Percentiles rank a stretch among this genome's conserved stretches.
These are phyloP conservation scores for Fissipunctia ypsillon DNA, from an alignment of 2,888 invertebrate species.

Conservation along the genomic window DNA sequence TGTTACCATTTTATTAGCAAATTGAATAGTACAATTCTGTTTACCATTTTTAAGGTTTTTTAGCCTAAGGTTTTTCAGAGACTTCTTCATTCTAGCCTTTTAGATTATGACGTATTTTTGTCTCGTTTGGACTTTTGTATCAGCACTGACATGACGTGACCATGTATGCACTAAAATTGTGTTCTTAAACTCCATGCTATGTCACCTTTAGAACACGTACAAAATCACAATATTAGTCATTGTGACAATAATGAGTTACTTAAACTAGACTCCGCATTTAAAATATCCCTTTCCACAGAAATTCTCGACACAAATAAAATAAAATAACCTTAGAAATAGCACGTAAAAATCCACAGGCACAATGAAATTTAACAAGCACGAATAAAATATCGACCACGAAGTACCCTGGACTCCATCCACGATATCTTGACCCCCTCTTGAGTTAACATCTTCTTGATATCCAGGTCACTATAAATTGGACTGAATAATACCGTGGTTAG, in stretches of 20 bases:
- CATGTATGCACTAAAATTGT: not conserved
- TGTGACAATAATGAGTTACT: not conserved
- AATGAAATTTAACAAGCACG: constrained; percentile 87
- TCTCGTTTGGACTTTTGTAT: not conserved
- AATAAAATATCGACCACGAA: constrained; percentile 86
- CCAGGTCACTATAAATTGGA: constrained; percentile 58
- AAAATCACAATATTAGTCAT: not conserved
- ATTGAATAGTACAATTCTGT: not conserved
- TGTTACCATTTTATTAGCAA: not conserved
- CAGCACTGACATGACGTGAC: not conserved
- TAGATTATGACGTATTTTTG: not conserved
- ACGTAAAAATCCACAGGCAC: constrained; percentile 78
- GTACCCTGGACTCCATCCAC: constrained; percentile 74
- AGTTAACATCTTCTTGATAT: constrained; percentile 29
- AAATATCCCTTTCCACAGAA: constrained; percentile 27
- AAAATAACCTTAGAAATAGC: constrained; percentile 70
- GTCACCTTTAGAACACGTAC: not conserved
- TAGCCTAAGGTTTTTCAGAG: not conserved
- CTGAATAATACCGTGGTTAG: constrained; percentile 19
- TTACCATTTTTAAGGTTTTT: not conserved
- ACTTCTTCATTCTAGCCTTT: not conserved
- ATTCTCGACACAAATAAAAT: constrained; percentile 69
- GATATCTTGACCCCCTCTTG: constrained; percentile 51
- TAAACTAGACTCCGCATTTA: not conserved
- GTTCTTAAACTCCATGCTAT: not conserved